These are phyloP conservation scores for Tachyglossus aculeatus DNA, from an alignment of 2,797 vertebrate genomes.

Conservation along the genomic window DNA sequence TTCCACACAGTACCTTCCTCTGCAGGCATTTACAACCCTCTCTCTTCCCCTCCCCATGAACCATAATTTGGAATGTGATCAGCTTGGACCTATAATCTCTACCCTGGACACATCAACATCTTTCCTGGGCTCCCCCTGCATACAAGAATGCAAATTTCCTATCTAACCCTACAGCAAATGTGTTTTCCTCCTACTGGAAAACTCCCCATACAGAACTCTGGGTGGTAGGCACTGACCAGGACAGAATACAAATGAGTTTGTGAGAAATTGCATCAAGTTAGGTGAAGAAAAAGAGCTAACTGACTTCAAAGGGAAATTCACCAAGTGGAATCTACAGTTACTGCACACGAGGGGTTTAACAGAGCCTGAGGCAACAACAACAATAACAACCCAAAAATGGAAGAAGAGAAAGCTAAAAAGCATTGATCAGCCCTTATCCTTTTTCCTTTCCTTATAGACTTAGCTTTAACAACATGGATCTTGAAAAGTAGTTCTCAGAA, in stretches of 20 bases:
- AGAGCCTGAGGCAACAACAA: slow-evolving; percentile 53
- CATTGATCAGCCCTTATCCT: slow-evolving; percentile 41
- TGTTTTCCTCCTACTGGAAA: slow-evolving; percentile 50
- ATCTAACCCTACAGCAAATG: slow-evolving; percentile 26
- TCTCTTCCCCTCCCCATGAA: no score
- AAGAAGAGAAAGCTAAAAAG: slow-evolving; percentile 29
- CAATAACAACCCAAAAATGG: background rate
- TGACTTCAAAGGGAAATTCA: slow-evolving; percentile 80
- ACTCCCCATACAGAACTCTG: slow-evolving; percentile 77
- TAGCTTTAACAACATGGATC: slow-evolving; percentile 74
- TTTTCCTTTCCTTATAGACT: slow-evolving; percentile 56
- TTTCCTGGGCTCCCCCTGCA: background rate
- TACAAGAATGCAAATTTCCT: slow-evolving; percentile 15
- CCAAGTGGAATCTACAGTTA: slow-evolving; percentile 60
- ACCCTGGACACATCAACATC: no score
- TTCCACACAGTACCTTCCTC: no score
- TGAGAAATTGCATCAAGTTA: slow-evolving; percentile 77
- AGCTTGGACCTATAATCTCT: no score
- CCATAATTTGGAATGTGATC: no score
- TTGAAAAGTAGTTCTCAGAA: slow-evolving; percentile 82
- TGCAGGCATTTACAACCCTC: no score
- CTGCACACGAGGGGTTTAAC: slow-evolving; percentile 72
- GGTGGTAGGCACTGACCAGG: slow-evolving; percentile 77
- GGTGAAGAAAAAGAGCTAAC: slow-evolving; percentile 88
- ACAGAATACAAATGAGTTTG: slow-evolving; percentile 86